Evolutionary conservation across 2,888 invertebrate genomes (phyloP), one percentile per base, ranked within the genome.

Genomic region (Acrocera orbiculus): DNA sequence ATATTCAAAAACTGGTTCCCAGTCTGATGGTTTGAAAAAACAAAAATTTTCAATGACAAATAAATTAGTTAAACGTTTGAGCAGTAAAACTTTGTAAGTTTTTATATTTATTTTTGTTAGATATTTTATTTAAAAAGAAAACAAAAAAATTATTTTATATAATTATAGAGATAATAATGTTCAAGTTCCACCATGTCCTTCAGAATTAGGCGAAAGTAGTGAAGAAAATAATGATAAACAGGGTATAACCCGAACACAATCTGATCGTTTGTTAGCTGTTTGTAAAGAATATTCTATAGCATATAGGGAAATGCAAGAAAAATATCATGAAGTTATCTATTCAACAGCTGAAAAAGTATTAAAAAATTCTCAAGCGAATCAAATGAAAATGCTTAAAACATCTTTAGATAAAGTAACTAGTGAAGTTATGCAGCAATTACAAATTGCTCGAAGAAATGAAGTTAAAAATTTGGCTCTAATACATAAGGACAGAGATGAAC

Each of bases 401-500:
- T 65, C 76, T 35, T 63, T 78, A 42, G 78, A 81, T 44, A 67
- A 73, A 40, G 77, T 79, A 46, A 76, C 74, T 3, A 69, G 67
- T 19, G 77, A 76, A 43, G 68, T 85, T 30, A 75, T 87, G 70
- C 75, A 80, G 47, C 73, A 77, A 50, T 62, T 92, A 44, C 85
- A 89, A 46, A 73, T 76, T 36, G 76, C 77, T 37, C 74, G 86
- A 40, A 75, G 86, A 44, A 83, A 81, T 46, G 90, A 92, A 56
- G 83, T 89, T 38, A 89, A 87, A 54, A 73, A 74, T 30, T 63
- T 93, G 39, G 76, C 81, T 16, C 83, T 87, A 54, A 78, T 78
- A 38, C 86, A 89, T 55, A 73, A 81, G 46, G 90, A 93, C 58
- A 81, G 89, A 47, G 89, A 85, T 45, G 93, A 93, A 56, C 68